Conservation (phyloP, 1,140 invertebrate genomes). For the Heliothis subflexa region DNA sequence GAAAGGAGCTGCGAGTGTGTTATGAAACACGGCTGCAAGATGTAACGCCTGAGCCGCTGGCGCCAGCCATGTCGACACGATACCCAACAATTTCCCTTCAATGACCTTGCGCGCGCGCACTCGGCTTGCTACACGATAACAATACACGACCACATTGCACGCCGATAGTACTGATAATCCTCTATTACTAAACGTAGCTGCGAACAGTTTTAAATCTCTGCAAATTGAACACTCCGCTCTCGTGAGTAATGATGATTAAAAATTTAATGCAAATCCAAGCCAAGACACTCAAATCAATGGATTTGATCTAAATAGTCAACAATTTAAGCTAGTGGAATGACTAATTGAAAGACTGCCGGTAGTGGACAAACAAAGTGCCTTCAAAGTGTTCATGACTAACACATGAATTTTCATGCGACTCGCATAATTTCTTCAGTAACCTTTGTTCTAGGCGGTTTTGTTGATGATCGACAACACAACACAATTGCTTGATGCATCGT, state of each 20-base stretch:
- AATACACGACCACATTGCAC: slow-evolving; percentile 57
- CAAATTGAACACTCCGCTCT: background rate
- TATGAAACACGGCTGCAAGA: slow-evolving; percentile 70
- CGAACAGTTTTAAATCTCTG: background rate
- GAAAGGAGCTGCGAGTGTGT: slow-evolving; percentile 59
- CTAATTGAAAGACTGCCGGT: slow-evolving; percentile 18
- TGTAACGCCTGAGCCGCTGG: slow-evolving; percentile 66
- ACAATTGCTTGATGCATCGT: slow-evolving; percentile 49
- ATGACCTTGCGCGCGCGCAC: slow-evolving; percentile 76
- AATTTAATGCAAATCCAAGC: slow-evolving; percentile 48
- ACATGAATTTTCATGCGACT: slow-evolving; percentile 74
- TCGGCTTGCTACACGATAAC: slow-evolving; percentile 71
- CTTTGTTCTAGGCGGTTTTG: slow-evolving; percentile 70
- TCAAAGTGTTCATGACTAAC: slow-evolving; percentile 62
- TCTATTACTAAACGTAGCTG: slow-evolving; percentile 47
- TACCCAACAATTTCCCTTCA: slow-evolving; percentile 80
- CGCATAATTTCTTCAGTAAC: slow-evolving; percentile 72
- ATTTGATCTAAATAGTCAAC: slow-evolving; percentile 39
- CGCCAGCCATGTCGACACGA: slow-evolving; percentile 72
- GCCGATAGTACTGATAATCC: slow-evolving; percentile 63
- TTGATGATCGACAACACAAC: slow-evolving; percentile 58
- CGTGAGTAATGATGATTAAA: slow-evolving; percentile 53
- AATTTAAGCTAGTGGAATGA: slow-evolving; percentile 29
- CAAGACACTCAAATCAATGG: slow-evolving; percentile 32
- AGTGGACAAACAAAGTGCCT: slow-evolving; percentile 43